Base-by-base conservation (phyloP, 2,888 invertebrate genomes). In the Xestobium rufovillosum region DNA sequence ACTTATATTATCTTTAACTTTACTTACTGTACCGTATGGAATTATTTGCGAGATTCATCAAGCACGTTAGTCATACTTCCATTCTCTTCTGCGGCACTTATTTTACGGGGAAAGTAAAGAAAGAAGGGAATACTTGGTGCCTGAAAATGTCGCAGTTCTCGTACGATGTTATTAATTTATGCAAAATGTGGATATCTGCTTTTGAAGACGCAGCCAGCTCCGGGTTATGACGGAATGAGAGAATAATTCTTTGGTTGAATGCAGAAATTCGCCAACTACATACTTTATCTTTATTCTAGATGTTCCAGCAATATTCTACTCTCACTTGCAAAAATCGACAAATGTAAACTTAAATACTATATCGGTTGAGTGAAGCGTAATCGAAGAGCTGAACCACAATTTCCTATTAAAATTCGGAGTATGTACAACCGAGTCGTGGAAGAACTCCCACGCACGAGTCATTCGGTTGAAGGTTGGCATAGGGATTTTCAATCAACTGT, bases 1-100 rank as follows among this genome's bases (percentile, higher is more conserved):
- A 62, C 61, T 63, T 63, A 62, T 62, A 63, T 62, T 63, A 63
- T 63, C 63, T 61, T 62, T 62, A 60, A 60, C 56, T 61, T 57
- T 52, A 56, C 55, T 50, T 53, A 57, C 50, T 56, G 53, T 56
- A 52, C 51, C 55, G 51, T 54, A 6, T 27, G 28, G 12, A 12
- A 4, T 10, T 27, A 10, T 27, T 11, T 11, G 6, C 8, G 6
- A 10, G 12, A 27, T 8, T 10, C n/a, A 10, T 27, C 12, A 27
- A 6, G n/a, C 6, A 19, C 6, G 6, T 6, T 19, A n/a, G 23
- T n/a, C 6, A n/a, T n/a, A n/a, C n/a, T 19, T n/a, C n/a, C 23
- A n/a, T 6, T 8, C n/a, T n/a, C 23, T 6, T 19, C 23, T 19
- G 6, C 23, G 23, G 6, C 23, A 8, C n/a, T n/a, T 6, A 8